A percentile compares a stretch with the other conserved stretches of the same genome.
Evolutionary conservation across 92 coral and sea anemone species (phyloP).

Genomic region (Bergia sp.): DNA sequence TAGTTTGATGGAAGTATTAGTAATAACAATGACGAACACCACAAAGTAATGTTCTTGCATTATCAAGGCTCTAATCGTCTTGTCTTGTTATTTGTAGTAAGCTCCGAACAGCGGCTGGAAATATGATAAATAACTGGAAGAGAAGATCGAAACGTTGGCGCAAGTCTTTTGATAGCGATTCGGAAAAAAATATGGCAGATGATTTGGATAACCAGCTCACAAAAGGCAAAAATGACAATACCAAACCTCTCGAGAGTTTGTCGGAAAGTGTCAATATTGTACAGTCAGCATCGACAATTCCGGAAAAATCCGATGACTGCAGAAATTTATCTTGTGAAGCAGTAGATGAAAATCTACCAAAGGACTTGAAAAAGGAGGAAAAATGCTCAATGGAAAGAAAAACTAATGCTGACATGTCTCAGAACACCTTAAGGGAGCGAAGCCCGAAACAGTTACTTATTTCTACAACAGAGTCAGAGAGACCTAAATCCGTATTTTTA

Average conservation of each 20-base stretch:
- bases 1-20: no score
- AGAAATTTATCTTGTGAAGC: not conserved
- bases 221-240: slow-evolving; percentile 25
- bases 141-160: slow-evolving; percentile 87
- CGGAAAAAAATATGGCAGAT: slow-evolving; percentile 15
- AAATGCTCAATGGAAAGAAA: not conserved
- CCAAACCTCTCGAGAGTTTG: not conserved
- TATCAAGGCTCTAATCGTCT: not conserved
- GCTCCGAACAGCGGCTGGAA: slow-evolving; percentile 71
- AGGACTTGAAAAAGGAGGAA: not conserved
- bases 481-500: not conserved
- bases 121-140: slow-evolving; percentile 72
- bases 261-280: not conserved
- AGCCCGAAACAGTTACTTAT: not conserved
- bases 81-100: slow-evolving; percentile 41
- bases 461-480: not conserved
- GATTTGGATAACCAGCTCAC: slow-evolving; percentile 35
- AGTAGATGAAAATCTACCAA: not conserved
- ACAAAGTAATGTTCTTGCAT: no score
- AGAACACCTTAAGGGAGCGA: not conserved
- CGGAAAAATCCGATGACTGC: no score
- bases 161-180: slow-evolving; percentile 65
- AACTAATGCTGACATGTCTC: not conserved
- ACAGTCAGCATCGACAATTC: not conserved
- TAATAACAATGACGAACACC: no score